Conservation (phyloP, 2,888 invertebrate genomes). For the Diplazon laetatorius region DNA sequence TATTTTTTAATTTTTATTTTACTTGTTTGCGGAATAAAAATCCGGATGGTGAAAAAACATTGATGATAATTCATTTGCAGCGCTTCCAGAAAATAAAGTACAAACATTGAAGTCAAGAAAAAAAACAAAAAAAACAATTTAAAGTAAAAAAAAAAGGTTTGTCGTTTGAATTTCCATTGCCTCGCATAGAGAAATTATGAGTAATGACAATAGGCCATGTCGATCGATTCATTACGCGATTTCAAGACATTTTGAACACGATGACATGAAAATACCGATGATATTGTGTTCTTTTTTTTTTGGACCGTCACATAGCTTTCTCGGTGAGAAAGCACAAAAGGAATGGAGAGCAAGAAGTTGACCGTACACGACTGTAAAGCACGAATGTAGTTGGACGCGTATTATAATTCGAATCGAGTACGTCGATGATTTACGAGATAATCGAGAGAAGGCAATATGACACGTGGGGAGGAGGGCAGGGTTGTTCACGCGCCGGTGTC, state of each 20-base stretch:
- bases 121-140: too few relatives aligned
- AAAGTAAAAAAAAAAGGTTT: too few relatives aligned
- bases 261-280: conserved; percentile 8
- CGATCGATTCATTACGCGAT: neutral
- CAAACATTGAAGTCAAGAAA: too few relatives aligned
- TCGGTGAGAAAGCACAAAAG: too few relatives aligned
- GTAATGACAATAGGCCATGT: conserved; percentile 16
- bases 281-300: too few relatives aligned
- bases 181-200: conserved; percentile 9
- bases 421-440: conserved; percentile 52
- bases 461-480: conserved; percentile 10
- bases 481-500: conserved; percentile 55
- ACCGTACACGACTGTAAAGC: too few relatives aligned
- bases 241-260: neutral
- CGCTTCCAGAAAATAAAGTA: too few relatives aligned
- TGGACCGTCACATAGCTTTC: too few relatives aligned
- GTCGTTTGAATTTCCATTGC: neutral
- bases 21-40: too few relatives aligned
- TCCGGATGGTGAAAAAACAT: too few relatives aligned
- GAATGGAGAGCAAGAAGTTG: neutral
- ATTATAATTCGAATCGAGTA: conserved; percentile 54
- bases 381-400: conserved; percentile 18
- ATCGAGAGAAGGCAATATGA: conserved; percentile 18
- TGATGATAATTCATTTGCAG: too few relatives aligned
- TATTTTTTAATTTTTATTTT: too few relatives aligned